Percentiles rank a stretch among this genome's conserved stretches.
Conservation (phyloP, 1,140 invertebrate species). For the Brachionus paranguensis region DNA sequence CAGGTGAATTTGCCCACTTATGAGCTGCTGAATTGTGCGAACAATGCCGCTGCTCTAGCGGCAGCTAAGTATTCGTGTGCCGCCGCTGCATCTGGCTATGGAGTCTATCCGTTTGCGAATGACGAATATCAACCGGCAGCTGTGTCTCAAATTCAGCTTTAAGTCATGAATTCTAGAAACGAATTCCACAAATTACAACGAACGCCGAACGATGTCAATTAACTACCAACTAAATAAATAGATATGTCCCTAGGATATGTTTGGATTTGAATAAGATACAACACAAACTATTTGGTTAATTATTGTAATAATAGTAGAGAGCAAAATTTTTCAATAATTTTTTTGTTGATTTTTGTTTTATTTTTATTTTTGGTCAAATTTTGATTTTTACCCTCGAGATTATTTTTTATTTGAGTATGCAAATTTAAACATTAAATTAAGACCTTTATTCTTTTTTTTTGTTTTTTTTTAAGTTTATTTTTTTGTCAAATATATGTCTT, state of each 20-base stretch:
- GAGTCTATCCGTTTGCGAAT: constrained; percentile 9
- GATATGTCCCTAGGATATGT: constrained; percentile 3
- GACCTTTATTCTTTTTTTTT: neutral
- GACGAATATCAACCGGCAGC: constrained; percentile 27
- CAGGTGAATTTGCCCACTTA: constrained; percentile 12
- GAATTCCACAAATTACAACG: constrained; percentile 4
- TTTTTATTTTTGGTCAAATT: neutral
- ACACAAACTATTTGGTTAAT: neutral
- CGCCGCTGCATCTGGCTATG: neutral
- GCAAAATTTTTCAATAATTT: neutral
- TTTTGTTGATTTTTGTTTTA: neutral
- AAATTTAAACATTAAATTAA: constrained; percentile 16
- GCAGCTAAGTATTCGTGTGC: constrained; percentile 38
- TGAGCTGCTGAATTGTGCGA: constrained; percentile 8
- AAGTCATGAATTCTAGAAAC: neutral
- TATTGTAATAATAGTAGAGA: constrained; percentile 14
- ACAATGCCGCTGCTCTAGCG: constrained; percentile 22
- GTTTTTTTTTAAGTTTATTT: neutral
- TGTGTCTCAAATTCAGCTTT: constrained; percentile 39
- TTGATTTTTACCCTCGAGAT: neutral
- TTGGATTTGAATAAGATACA: neutral
- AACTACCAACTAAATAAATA: neutral
- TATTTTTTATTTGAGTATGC: neutral
- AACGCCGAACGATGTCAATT: neutral
- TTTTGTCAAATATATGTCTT: neutral